Percentiles rank a stretch among this genome's conserved stretches.
These are phyloP conservation scores for Pogonocherus hispidulus DNA, from an alignment of 2,888 invertebrate genomes.

Conservation along the genomic window DNA sequence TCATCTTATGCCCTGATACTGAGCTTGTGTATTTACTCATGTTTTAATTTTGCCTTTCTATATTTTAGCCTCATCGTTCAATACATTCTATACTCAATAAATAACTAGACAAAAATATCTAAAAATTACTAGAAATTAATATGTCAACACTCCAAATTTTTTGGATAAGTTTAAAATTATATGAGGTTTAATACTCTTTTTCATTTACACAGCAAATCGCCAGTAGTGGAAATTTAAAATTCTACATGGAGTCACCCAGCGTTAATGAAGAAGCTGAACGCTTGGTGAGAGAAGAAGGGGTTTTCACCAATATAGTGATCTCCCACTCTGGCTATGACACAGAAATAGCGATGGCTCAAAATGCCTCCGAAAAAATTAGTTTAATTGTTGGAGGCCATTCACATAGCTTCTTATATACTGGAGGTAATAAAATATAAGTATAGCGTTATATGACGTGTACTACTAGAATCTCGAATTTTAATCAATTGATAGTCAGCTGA, in stretches of 20 bases:
- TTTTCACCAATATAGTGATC: constrained; percentile 86
- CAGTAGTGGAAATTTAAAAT: constrained; percentile 76
- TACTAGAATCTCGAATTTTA: no score
- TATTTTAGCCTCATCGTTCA: no score
- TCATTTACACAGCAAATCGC: constrained; percentile 74
- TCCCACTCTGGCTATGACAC: constrained; percentile 85
- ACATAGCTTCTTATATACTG: constrained; percentile 83
- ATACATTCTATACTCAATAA: no score
- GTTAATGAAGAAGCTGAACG: constrained; percentile 78
- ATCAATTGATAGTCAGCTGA: no score
- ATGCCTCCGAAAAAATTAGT: constrained; percentile 78
- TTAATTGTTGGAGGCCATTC: constrained; percentile 90
- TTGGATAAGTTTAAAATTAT: no score
- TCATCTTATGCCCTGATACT: no score
- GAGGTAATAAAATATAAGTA: constrained; percentile 56
- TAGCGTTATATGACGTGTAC: no score
- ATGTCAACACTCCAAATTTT: no score
- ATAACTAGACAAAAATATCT: no score
- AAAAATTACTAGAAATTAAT: no score
- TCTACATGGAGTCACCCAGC: constrained; percentile 78
- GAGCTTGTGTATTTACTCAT: no score
- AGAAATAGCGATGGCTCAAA: constrained; percentile 77
- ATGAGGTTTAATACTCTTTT: constrained; percentile 27
- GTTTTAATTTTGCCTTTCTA: no score
- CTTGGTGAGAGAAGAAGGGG: constrained; percentile 73